These are phyloP conservation scores for Scaptomyza pallida DNA, from an alignment of 1,140 invertebrate genomes.

Conservation along the genomic window DNA sequence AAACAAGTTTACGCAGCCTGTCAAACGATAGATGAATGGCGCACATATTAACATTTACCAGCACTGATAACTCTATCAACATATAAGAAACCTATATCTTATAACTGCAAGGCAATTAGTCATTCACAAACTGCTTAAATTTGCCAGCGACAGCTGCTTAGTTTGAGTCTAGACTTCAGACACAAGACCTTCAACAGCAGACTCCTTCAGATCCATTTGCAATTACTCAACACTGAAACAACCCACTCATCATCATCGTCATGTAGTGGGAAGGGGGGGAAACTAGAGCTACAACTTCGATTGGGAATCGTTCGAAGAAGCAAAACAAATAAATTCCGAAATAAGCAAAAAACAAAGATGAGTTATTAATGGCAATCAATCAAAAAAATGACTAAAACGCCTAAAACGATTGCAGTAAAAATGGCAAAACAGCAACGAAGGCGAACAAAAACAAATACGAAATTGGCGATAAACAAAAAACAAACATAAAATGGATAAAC, in stretches of 20 bases:
- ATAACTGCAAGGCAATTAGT: constrained; percentile 8
- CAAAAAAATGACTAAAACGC: constrained; percentile 62
- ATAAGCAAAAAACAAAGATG: constrained; percentile 52
- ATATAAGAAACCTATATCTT: not conserved
- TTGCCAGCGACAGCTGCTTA: not conserved
- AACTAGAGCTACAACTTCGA: constrained; percentile 16
- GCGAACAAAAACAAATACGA: constrained; percentile 40
- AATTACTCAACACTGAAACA: constrained; percentile 37
- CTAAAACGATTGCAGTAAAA: constrained; percentile 52
- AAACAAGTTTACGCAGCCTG: not conserved
- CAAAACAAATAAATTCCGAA: constrained; percentile 68
- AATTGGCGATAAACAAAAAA: constrained; percentile 19
- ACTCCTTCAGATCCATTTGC: constrained; percentile 10
- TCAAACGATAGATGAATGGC: not conserved
- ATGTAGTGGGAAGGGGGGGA: not conserved
- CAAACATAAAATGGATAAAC: not conserved
- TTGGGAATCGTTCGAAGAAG: constrained; percentile 12
- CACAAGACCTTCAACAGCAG: not conserved
- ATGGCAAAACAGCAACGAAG: constrained; percentile 5
- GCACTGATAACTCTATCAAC: too few relatives aligned
- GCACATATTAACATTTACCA: not conserved
- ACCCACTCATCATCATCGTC: constrained; percentile 20
- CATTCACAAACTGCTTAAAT: constrained; percentile 6
- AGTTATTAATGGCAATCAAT: constrained; percentile 82
- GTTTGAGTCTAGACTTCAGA: not conserved